Base-by-base conservation (phyloP, 2,113 vertebrate species). In the Colaptes auratus region DNA sequence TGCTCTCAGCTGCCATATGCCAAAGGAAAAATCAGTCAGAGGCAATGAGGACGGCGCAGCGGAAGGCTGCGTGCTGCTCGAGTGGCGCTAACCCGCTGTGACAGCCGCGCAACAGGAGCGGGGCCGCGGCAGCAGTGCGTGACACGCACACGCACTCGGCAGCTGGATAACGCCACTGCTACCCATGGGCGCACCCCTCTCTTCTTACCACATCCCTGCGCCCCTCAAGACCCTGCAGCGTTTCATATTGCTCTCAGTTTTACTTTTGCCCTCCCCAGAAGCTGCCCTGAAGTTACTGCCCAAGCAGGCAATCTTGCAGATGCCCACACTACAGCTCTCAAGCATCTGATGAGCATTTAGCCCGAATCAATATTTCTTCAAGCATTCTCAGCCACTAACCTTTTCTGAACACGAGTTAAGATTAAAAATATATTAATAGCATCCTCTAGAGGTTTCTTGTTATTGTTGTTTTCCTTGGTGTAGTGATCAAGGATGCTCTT, bases 1-100 rank as follows among this genome's bases (percentile, higher is more conserved):
- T 84, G 71, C 71, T 86, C 81, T 39, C 64, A 77, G 80, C 30
- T 60, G 24, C 48, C 44, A 59, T 31, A 24, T 88, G 84, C 81
- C 96, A 95, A 92, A 93, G 89, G 33, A 89, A 92, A 67, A 96
- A 93, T 76, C 82, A 77, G 58, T 81, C 75, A 75, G 94, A 95
- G 1, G 12, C 85, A 97, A 92, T 30, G 74, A 72, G 88, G 88
- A 39, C 73, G 33, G 4, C 15, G 11, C 17, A 30, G 80, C 28
- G 13, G 82, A 17, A 71, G 82, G 75, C 70, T 72, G 86, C 48
- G 13, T 12, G 71, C 69, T 83, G 65, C 65, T 94, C 59, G 67
- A 79, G 83, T 90, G 30, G 14, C 58, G 59, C 93, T 95, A 95
- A 95, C 42, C 13, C 18, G 89, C 77, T 95, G 81, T 84, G 95